Percentiles rank a stretch among this genome's conserved stretches.
Conservation (phyloP, 1,140 invertebrate species). For the Cotesia glomerata region DNA sequence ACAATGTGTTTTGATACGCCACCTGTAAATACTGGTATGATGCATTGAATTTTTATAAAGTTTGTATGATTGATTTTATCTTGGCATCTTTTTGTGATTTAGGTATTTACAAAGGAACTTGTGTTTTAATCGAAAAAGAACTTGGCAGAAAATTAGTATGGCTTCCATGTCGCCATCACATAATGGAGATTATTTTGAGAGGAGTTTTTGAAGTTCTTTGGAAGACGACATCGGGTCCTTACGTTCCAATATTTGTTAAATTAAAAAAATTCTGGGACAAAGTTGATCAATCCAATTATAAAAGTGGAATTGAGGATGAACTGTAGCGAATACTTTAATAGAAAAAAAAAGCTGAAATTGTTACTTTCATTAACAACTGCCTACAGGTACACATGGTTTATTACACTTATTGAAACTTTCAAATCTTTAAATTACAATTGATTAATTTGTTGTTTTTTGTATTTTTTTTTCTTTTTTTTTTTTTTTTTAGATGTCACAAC, state of each 20-base stretch:
- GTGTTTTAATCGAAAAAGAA: too few relatives aligned
- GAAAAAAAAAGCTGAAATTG: not conserved
- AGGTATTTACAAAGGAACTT: too few relatives aligned
- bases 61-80: too few relatives aligned
- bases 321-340: not conserved
- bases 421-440: not conserved
- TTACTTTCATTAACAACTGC: not conserved
- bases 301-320: conserved; percentile 22
- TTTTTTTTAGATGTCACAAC: not conserved
- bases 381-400: not conserved
- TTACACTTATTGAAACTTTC: not conserved
- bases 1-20: too few relatives aligned
- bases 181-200: too few relatives aligned
- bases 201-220: too few relatives aligned
- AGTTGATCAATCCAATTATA: conserved; percentile 40
- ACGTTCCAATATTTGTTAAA: conserved; percentile 43
- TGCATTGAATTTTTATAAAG: too few relatives aligned
- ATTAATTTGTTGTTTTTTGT: too few relatives aligned
- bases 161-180: too few relatives aligned
- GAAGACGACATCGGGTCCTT: not conserved
- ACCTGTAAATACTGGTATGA: too few relatives aligned
- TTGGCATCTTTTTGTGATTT: too few relatives aligned
- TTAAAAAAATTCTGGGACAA: conserved; percentile 39
- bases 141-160: too few relatives aligned
- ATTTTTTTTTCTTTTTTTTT: not conserved